Evolutionary conservation across 2,113 vertebrate species (phyloP), one percentile per base, ranked within the genome.

Genomic region (Nothobranchius kuhntae): DNA sequence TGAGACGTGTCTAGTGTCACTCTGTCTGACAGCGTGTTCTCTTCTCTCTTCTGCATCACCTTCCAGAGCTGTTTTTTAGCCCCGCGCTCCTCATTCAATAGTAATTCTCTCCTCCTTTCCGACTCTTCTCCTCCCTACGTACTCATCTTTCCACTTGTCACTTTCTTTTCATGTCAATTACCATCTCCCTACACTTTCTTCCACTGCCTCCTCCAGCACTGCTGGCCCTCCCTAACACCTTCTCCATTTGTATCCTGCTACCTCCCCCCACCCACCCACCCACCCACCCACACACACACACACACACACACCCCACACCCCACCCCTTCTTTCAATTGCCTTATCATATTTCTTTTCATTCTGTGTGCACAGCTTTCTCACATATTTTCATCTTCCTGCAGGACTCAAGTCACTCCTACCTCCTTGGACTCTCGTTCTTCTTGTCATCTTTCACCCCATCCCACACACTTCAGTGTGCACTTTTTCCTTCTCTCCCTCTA

Each of bases 121-220:
- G 50, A 60, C 71, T 84, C 71, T 75, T 77, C 75, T 70, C 60
- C 78, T 80, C 78, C 68, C 73, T 59, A 44, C 69, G 38, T 58
- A 68, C 83, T 86, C 85, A 78, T 88, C 78, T 89, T 84, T 85
- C 80, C 64, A 38, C 83, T 86, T 88, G 86, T 91, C 88, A 87
- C 75, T 86, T 89, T 85, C 62, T 59, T 64, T 91, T 84, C 79
- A 77, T 71, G 80, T 89, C 89, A 89, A 88, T 87, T 88, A 90
- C 73, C 51, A 47, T 72, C 68, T 75, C 72, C 55, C 71, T 69
- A 53, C 61, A 65, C 71, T 59, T 58, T 65, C 26, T 48, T 9
- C 42, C 35, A 8, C 54, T 14, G 24, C 65, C 66, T 77, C 46
- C 30, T 61, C 67, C 73, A 63, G 50, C 68, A 26, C 60, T 35